phyloP scores from a whole-genome alignment of 35 echinoderm and acorn worm species.

The Antedon bifida region DNA sequence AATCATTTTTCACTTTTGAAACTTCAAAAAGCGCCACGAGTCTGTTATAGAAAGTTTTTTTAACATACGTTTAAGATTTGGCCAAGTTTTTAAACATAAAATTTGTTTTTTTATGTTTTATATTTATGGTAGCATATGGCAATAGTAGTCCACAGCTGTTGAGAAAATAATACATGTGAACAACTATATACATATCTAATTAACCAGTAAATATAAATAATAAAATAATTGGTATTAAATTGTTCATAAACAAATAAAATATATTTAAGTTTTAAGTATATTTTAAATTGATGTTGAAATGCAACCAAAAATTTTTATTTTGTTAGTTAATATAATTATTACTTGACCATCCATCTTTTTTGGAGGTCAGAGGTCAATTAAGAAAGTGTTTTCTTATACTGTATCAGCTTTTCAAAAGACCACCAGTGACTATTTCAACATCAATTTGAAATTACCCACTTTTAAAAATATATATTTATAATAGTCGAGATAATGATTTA shows the following conservation, averaged over 20 bases:
- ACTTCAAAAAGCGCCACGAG: background rate
- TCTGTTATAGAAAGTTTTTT: background rate
- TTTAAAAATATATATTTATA: no score
- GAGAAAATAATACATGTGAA: background rate
- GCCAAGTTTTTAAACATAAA: background rate
- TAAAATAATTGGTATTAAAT: background rate
- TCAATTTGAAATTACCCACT: no score
- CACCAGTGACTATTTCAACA: no score
- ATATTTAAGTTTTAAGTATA: no score
- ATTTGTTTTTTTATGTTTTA: background rate
- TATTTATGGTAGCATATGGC: conserved; percentile 1
- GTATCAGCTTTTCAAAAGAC: no score
- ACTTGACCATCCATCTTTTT: no score
- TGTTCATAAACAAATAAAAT: background rate
- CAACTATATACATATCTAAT: background rate
- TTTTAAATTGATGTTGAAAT: no score
- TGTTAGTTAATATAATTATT: no score
- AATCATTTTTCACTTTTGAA: background rate
- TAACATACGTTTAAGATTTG: background rate
- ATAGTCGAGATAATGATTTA: no score
- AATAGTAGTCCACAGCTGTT: background rate
- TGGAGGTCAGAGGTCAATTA: no score
- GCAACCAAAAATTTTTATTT: no score
- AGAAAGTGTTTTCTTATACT: no score
- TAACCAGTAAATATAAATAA: background rate